Conservation (phyloP, 2,888 invertebrate genomes). For the Orthosia cruda region DNA sequence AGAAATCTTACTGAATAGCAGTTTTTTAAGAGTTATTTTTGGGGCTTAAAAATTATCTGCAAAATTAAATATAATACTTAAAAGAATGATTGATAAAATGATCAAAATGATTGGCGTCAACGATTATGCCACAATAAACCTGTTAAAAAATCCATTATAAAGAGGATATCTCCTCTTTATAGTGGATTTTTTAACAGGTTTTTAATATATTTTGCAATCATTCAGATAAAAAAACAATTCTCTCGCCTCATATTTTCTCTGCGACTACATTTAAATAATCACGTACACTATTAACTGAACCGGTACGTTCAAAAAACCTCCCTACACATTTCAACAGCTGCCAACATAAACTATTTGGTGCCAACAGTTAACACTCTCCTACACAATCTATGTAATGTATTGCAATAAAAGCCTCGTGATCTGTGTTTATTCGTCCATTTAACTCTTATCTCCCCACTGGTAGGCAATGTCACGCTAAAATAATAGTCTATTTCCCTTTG, state of each 20-base stretch:
- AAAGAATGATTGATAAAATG: too few species aligned
- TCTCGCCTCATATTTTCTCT: conserved; percentile 4
- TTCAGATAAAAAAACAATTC: neutral
- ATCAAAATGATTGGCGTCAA: too few species aligned
- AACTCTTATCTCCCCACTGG: conserved; percentile 71
- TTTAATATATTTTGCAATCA: neutral
- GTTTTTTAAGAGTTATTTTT: too few species aligned
- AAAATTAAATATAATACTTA: neutral
- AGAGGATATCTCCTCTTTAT: too few species aligned
- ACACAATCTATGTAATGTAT: conserved; percentile 74
- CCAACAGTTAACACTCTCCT: conserved; percentile 68
- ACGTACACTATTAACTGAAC: conserved; percentile 47
- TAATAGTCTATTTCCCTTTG: conserved; percentile 69
- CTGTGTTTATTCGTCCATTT: conserved; percentile 75
- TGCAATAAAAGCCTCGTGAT: conserved; percentile 73
- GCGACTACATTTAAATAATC: conserved; percentile 43
- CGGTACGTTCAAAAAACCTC: conserved; percentile 35
- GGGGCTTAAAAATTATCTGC: neutral
- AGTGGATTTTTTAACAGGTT: too few species aligned
- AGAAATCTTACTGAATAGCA: neutral
- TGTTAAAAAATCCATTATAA: neutral
- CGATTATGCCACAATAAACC: neutral
- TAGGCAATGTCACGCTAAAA: conserved; percentile 65
- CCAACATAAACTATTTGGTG: conserved; percentile 66
- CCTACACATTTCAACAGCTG: conserved; percentile 36